Percentiles rank a stretch among this genome's conserved stretches.
Conservation (phyloP, 2,888 invertebrate species). For the Dermolepida albohirtum region DNA sequence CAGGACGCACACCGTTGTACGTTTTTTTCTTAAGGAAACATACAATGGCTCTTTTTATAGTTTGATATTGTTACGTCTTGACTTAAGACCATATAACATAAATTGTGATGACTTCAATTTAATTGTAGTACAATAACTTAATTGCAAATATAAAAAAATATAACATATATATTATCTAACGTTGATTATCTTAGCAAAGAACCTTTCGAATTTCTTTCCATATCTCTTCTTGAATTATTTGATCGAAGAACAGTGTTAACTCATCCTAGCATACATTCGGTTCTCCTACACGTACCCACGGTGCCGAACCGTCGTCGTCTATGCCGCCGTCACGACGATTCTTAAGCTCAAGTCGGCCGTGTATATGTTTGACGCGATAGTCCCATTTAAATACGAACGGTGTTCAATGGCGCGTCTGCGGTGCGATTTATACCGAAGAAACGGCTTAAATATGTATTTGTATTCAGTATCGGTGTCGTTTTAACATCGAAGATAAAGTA, state of each 20-base stretch:
- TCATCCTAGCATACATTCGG: neutral
- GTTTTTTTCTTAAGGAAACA: too few relatives aligned
- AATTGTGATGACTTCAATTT: too few relatives aligned
- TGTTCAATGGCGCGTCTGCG: constrained; percentile 58
- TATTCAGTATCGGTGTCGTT: constrained; percentile 60
- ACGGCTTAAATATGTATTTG: constrained; percentile 61
- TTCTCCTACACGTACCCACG: neutral
- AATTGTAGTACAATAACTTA: too few relatives aligned
- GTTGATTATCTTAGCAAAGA: too few relatives aligned
- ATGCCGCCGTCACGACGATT: constrained; percentile 47
- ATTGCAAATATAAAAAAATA: too few relatives aligned
- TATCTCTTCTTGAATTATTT: neutral
- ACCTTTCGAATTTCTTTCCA: too few relatives aligned
- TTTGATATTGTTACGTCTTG: too few relatives aligned
- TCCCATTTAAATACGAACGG: constrained; percentile 59
- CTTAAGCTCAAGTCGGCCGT: constrained; percentile 55
- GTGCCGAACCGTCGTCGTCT: constrained; percentile 2
- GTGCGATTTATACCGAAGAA: constrained; percentile 56
- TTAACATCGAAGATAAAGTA: constrained; percentile 61
- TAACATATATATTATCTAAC: too few relatives aligned
- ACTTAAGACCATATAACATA: too few relatives aligned
- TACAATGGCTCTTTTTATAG: too few relatives aligned
- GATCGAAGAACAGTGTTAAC: constrained; percentile 6
- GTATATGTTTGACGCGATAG: constrained; percentile 55
- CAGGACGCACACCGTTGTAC: too few relatives aligned